Conservation (phyloP, 2,888 invertebrate species). For the Buathra laborator region DNA sequence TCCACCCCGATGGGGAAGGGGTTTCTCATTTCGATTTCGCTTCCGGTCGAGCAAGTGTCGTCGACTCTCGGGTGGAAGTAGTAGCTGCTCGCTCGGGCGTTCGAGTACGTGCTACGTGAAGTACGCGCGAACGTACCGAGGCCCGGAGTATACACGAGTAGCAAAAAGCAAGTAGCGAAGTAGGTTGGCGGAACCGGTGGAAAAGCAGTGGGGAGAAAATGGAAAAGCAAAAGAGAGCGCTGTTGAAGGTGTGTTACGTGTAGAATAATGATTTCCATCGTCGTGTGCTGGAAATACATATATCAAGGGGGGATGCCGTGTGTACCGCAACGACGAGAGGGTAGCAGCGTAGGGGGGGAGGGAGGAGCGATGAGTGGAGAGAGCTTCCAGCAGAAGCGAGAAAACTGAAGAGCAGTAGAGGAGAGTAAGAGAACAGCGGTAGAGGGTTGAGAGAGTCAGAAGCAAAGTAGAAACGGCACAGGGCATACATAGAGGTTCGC, state of each 20-base stretch:
- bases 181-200: neutral
- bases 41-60: constrained; percentile 60
- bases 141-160: constrained; percentile 24
- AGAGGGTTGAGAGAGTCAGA: constrained; percentile 19
- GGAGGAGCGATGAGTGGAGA: neutral
- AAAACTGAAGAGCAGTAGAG: constrained; percentile 30
- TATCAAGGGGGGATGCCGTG: neutral
- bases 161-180: constrained; percentile 24
- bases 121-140: constrained; percentile 36
- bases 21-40: constrained; percentile 53
- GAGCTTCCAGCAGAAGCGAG: constrained; percentile 22
- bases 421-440: constrained; percentile 13
- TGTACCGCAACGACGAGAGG: constrained; percentile 4
- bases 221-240: constrained; percentile 52
- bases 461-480: constrained; percentile 26
- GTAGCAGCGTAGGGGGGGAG: constrained; percentile 6
- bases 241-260: constrained; percentile 43
- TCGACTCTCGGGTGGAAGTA: constrained; percentile 21
- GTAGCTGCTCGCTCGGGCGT: constrained; percentile 57
- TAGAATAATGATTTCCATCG: constrained; percentile 19
- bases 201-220: constrained; percentile 18
- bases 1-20: neutral
- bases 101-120: constrained; percentile 50
- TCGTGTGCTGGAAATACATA: constrained; percentile 29
- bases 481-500: constrained; percentile 3